A percentile compares a stretch with the other conserved stretches of the same genome.
These are phyloP conservation scores for Drosophila mulleri DNA, from an alignment of 2,888 invertebrate species.

Conservation along the genomic window DNA sequence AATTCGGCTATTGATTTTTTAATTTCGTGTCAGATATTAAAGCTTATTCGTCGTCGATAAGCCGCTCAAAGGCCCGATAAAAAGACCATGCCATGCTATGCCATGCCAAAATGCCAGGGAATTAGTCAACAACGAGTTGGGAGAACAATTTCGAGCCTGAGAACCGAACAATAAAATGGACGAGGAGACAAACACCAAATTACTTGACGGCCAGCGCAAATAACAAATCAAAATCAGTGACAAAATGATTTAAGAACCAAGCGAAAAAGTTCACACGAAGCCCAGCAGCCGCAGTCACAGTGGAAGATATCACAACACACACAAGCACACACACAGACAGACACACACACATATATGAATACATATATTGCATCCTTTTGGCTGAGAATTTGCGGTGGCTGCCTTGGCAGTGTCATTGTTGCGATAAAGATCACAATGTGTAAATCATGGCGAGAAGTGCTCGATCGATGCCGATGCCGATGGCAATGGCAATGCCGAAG, in stretches of 20 bases:
- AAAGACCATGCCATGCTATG: slow-evolving; percentile 13
- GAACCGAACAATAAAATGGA: slow-evolving; percentile 66
- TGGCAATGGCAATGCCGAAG: not conserved
- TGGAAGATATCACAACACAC: slow-evolving; percentile 40
- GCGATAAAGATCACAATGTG: slow-evolving; percentile 74
- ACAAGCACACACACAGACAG: slow-evolving; percentile 14
- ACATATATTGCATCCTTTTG: slow-evolving; percentile 63
- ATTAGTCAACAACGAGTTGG: slow-evolving; percentile 49
- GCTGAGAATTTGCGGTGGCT: slow-evolving; percentile 66
- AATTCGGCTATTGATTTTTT: not conserved
- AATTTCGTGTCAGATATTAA: slow-evolving; percentile 1
- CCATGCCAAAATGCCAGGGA: slow-evolving; percentile 44
- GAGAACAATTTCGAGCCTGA: slow-evolving; percentile 57
- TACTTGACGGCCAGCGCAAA: slow-evolving; percentile 59
- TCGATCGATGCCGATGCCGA: slow-evolving; percentile 34
- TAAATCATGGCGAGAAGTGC: slow-evolving; percentile 64
- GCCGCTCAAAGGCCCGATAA: slow-evolving; percentile 26
- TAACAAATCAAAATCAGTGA: slow-evolving; percentile 77
- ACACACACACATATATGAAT: slow-evolving; percentile 13
- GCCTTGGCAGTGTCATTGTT: slow-evolving; percentile 65
- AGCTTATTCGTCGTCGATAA: slow-evolving; percentile 17
- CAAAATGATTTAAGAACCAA: slow-evolving; percentile 79
- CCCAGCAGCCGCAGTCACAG: slow-evolving; percentile 48
- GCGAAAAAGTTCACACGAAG: slow-evolving; percentile 75
- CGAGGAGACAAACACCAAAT: slow-evolving; percentile 62